Percentiles rank a stretch among this genome's conserved stretches.
These are phyloP conservation scores for Labrus mixtus DNA, from an alignment of 2,113 vertebrate species.

Conservation along the genomic window DNA sequence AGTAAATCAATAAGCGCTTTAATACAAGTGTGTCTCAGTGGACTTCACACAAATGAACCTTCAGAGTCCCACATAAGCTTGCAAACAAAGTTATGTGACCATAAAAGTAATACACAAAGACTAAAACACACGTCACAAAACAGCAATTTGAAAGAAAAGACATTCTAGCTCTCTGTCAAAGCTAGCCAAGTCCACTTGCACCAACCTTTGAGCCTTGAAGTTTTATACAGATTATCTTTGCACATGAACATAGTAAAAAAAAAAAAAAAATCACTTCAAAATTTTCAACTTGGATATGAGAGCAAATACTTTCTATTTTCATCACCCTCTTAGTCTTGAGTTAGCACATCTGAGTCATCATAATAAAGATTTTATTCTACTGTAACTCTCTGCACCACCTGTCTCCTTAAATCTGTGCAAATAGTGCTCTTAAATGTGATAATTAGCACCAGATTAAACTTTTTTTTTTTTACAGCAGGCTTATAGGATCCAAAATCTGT, in stretches of 20 bases:
- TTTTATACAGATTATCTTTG: conserved; percentile 7
- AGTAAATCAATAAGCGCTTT: conserved; percentile 15
- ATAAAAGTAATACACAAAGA: background rate
- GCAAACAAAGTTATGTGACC: background rate
- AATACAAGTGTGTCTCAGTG: conserved; percentile 2
- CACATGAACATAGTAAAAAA: background rate
- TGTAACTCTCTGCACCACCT: conserved; percentile 22
- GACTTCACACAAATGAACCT: conserved; percentile 26
- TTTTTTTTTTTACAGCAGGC: background rate
- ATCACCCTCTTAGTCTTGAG: conserved; percentile 7
- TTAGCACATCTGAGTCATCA: conserved; percentile 26
- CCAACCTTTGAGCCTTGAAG: background rate
- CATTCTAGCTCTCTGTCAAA: too few relatives aligned
- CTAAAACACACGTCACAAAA: background rate
- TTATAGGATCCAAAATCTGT: background rate
- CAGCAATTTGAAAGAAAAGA: background rate
- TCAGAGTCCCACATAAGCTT: conserved; percentile 15
- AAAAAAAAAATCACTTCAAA: background rate
- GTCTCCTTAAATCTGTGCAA: conserved; percentile 30
- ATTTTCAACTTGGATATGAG: conserved; percentile 1
- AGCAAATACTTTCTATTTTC: conserved; percentile 19
- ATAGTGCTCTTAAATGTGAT: background rate
- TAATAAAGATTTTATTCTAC: conserved; percentile 26
- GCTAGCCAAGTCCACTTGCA: too few relatives aligned
- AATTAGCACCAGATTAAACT: background rate